phyloP scores from a whole-genome alignment of 1,140 invertebrate species.

The Euwallacea fornicatus region DNA sequence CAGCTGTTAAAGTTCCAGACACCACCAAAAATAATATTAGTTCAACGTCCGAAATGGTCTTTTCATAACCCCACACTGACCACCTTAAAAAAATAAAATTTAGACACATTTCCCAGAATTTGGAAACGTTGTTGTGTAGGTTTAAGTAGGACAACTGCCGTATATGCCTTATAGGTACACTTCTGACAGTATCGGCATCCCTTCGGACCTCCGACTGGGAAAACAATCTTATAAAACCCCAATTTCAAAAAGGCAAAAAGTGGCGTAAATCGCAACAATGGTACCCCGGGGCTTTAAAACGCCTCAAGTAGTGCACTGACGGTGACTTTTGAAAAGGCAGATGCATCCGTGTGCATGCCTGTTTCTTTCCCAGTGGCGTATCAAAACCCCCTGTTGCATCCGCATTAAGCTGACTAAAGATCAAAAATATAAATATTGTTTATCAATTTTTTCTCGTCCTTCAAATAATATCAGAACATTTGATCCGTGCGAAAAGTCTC shows the following conservation, averaged over 20 bases:
- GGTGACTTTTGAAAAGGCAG: slow-evolving; percentile 24
- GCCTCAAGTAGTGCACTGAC: slow-evolving; percentile 23
- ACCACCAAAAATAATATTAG: too few species aligned
- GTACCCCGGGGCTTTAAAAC: slow-evolving; percentile 16
- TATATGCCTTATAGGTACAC: neutral
- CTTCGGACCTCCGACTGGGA: slow-evolving; percentile 22
- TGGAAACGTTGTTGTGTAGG: neutral
- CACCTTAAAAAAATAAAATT: slow-evolving; percentile 4
- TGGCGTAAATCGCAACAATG: slow-evolving; percentile 26
- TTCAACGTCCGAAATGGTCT: too few species aligned
- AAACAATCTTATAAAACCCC: slow-evolving; percentile 27
- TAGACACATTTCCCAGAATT: slow-evolving; percentile 1
- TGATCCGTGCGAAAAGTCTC: too few species aligned
- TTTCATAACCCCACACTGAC: too few species aligned
- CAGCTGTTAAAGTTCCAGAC: too few species aligned
- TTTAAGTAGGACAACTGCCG: too few species aligned
- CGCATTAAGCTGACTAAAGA: neutral
- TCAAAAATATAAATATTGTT: neutral
- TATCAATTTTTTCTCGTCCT: too few species aligned
- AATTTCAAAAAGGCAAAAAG: slow-evolving; percentile 31
- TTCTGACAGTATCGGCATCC: neutral
- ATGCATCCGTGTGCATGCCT: slow-evolving; percentile 7
- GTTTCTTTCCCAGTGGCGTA: neutral
- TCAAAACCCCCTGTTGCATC: neutral
- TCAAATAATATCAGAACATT: too few species aligned